Evolutionary conservation across 1,140 invertebrate species (phyloP).

Genomic region (Papilio machaon): DNA sequence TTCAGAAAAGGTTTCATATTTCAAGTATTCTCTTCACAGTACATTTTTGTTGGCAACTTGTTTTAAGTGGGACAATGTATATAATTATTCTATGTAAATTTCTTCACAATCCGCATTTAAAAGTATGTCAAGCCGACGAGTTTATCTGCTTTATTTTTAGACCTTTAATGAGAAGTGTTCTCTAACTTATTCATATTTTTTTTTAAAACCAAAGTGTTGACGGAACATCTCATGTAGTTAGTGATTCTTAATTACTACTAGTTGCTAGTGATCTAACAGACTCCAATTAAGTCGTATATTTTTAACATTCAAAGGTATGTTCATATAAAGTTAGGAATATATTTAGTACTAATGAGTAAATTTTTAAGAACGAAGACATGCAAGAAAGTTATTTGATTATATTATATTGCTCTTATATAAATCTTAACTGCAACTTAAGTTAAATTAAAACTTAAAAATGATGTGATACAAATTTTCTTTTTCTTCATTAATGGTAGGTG

Average conservation of each 20-base stretch:
- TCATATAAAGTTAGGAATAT: not conserved
- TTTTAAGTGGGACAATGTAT: not conserved
- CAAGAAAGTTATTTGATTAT: no score
- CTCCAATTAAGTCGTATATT: not conserved
- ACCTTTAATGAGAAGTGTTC: conserved; percentile 17
- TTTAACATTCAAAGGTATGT: not conserved
- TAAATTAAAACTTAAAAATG: no score
- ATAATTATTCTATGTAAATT: conserved; percentile 22
- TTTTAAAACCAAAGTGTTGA: not conserved
- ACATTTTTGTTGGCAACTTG: not conserved
- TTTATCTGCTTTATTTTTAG: conserved; percentile 18
- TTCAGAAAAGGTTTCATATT: not conserved
- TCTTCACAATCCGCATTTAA: not conserved
- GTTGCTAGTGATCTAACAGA: not conserved
- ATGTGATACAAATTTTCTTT: no score
- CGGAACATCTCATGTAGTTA: not conserved
- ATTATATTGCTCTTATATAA: no score
- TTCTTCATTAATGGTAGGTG: no score
- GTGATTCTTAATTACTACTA: not conserved
- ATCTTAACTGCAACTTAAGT: no score
- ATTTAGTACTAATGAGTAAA: not conserved
- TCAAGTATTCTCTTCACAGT: not conserved
- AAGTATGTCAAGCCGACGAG: conserved; percentile 12
- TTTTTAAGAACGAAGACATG: not conserved
- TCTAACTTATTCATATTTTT: conserved; percentile 11